Base-by-base conservation (phyloP, 2,888 invertebrate genomes). In the Arctia plantaginis region DNA sequence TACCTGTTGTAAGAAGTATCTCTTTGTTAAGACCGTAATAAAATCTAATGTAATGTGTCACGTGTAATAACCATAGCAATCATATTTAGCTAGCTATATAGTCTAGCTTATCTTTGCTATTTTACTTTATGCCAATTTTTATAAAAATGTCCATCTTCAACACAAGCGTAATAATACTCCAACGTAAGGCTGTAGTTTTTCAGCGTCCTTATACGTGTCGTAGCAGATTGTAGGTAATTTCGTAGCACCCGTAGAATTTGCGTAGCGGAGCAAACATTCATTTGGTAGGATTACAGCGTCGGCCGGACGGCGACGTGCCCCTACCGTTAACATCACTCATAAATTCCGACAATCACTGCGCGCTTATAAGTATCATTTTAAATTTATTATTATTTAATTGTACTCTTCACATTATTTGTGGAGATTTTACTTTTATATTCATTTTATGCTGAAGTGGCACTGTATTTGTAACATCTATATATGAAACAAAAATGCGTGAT, bases 251-350 rank as follows among this genome's bases (percentile, higher is more conserved):
- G 74, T 74, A 66, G 44, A 59, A 70, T 74, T 66, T 67, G 71
- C 67, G 70, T 55, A 71, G 70, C 71, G 47, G 20, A 47, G 67
- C 84, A 83, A 82, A 83, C 76, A 83, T 80, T 84, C 74, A 83
- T 83, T 73, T 79, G 66, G 79, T 23, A 47, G 82, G 80, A 82
- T 79, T 77, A 80, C 71, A 39, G 13, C 39, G 66, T 72, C 12
- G 51, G 75, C 64, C 69, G 62, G 59, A 39, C 55, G 20, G 13
- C 44, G 44, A 47, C 30, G 44, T 44, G 20, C 70, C 73, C 66
- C 67, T 67, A 68, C 41, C 55, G 67, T 41, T 66, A 35, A 71
- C 44, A 41, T 65, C 65, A 72, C 70, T 72, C 76, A 68, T 73
- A 79, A 65, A 65, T 67, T 35, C 62, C 44, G 65, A 65, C 71